A percentile compares a stretch with the other conserved stretches of the same genome.
phyloP scores from a whole-genome alignment of 2,113 vertebrate species.

The Toxostoma redivivum region DNA sequence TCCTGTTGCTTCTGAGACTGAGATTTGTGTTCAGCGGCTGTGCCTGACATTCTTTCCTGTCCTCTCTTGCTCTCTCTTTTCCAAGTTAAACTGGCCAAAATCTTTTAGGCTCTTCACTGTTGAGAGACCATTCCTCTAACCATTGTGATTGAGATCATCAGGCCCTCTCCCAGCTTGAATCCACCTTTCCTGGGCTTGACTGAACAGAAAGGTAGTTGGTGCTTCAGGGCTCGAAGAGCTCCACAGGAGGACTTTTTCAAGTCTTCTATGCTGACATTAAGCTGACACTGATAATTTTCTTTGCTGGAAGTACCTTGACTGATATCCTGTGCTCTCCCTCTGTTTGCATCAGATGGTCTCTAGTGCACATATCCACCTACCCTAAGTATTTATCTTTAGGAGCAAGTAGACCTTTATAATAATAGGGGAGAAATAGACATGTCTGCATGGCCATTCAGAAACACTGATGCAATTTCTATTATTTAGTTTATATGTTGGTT shows the following conservation, averaged over 20 bases:
- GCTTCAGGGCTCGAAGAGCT: not conserved
- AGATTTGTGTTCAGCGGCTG: not conserved
- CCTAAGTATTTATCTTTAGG: not conserved
- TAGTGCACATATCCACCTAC: not conserved
- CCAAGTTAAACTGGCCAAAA: not conserved
- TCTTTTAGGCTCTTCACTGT: not conserved
- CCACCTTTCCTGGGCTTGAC: not conserved
- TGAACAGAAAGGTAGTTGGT: not conserved
- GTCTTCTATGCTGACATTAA: not conserved
- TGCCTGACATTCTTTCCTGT: not conserved
- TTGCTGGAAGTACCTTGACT: not conserved
- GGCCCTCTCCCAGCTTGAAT: not conserved
- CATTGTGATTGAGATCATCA: not conserved
- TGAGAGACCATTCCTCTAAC: not conserved
- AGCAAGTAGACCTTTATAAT: not conserved
- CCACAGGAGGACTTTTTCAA: not conserved
- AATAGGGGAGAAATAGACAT: not conserved
- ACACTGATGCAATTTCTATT: not conserved
- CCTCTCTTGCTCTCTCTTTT: not conserved
- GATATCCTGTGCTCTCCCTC: not conserved
- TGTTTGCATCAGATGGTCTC: not conserved
- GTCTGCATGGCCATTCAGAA: not conserved
- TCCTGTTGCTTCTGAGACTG: not conserved
- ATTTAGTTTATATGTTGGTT: not conserved
- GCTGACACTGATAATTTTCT: not conserved